phyloP scores from a whole-genome alignment of 2,888 invertebrate genomes.

The Netelia melanura region DNA sequence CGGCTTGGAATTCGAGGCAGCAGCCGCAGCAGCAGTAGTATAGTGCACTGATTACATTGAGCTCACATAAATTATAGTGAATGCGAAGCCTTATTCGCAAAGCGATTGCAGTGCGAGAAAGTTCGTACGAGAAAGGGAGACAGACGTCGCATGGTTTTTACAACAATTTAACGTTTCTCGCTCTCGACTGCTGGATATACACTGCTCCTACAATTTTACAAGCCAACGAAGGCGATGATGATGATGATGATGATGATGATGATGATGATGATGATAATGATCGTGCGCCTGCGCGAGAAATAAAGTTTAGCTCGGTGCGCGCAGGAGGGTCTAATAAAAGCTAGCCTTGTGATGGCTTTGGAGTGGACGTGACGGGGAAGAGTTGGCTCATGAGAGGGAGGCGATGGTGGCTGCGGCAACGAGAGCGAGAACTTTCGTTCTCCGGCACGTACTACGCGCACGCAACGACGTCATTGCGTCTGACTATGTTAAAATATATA shows the following conservation, averaged over 20 bases:
- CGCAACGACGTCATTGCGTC: slow-evolving; percentile 63
- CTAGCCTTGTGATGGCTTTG: slow-evolving; percentile 66
- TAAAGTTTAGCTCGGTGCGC: slow-evolving; percentile 51
- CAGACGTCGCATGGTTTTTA: slow-evolving; percentile 56
- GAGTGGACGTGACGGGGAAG: slow-evolving; percentile 56
- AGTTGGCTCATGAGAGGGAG: slow-evolving; percentile 43
- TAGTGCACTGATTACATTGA: slow-evolving; percentile 64
- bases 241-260: slow-evolving; percentile 46
- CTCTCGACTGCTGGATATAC: slow-evolving; percentile 20
- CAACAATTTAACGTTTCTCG: slow-evolving; percentile 57
- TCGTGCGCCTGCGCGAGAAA: slow-evolving; percentile 49
- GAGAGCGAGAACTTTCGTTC: slow-evolving; percentile 8
- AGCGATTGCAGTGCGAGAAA: slow-evolving; percentile 33
- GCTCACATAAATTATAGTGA: slow-evolving; percentile 66
- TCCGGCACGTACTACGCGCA: slow-evolving; percentile 31
- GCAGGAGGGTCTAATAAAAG: slow-evolving; percentile 64
- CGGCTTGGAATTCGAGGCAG: slow-evolving; percentile 51
- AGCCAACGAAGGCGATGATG: slow-evolving; percentile 40
- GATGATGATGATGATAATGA: slow-evolving; percentile 51
- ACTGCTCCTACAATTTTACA: slow-evolving; percentile 51
- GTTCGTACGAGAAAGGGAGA: slow-evolving; percentile 29
- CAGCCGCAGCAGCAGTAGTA: slow-evolving; percentile 33
- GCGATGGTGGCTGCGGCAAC: slow-evolving; percentile 15
- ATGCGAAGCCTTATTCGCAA: slow-evolving; percentile 66
- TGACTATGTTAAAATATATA: neutral